phyloP scores from a whole-genome alignment of 2,888 invertebrate species.

The Lochmaea crataegi region DNA sequence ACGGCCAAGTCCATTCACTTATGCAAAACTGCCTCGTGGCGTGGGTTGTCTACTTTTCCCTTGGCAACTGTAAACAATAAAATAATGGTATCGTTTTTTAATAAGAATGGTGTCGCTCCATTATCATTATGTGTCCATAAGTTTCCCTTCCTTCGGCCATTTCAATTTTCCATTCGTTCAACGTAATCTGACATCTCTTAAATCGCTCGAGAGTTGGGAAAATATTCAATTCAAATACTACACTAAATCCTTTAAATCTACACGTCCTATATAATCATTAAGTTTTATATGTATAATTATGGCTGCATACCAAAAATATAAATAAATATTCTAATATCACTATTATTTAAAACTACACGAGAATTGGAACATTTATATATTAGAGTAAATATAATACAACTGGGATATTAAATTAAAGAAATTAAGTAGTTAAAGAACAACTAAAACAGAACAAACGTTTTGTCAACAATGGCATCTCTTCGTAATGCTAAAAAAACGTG shows the following conservation, averaged over 20 bases:
- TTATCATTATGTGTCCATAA: too few relatives aligned
- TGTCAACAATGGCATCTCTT: conserved; percentile 4
- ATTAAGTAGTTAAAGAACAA: neutral
- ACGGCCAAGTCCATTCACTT: too few relatives aligned
- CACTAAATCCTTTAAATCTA: conserved; percentile 7
- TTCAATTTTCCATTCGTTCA: too few relatives aligned
- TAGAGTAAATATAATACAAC: conserved; percentile 12
- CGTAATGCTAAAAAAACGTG: neutral
- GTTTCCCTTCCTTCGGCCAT: too few relatives aligned
- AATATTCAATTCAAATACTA: neutral
- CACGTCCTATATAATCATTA: conserved; percentile 14
- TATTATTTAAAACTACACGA: conserved; percentile 23
- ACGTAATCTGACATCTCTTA: neutral
- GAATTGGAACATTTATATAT: conserved; percentile 17
- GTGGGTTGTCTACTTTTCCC: too few relatives aligned
- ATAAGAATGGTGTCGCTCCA: too few relatives aligned
- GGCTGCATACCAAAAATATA: conserved; percentile 25
- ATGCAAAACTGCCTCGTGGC: too few relatives aligned
- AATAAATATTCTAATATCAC: conserved; percentile 33
- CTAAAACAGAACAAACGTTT: neutral
- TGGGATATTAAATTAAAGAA: conserved; percentile 17
- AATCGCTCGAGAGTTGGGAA: neutral
- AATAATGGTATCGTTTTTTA: too few relatives aligned
- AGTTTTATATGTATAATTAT: conserved; percentile 13
- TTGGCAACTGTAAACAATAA: too few relatives aligned